Evolutionary conservation across 1,140 invertebrate species (phyloP), one percentile per base, ranked within the genome.

Genomic region (Drosophila parabipectinata): DNA sequence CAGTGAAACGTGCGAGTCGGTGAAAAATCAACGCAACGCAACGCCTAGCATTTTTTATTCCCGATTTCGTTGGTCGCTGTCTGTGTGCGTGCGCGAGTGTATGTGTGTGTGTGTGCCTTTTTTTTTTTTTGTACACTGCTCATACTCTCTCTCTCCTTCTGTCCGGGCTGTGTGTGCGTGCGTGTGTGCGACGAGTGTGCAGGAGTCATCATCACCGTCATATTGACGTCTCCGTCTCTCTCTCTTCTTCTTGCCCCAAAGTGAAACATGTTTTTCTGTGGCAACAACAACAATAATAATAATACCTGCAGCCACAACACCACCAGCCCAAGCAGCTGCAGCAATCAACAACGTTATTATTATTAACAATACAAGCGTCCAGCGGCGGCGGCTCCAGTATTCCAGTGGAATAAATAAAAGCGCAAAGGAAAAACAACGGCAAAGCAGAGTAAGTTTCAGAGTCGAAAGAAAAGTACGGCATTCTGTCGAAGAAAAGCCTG

Each of bases 221-320:
- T 71, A 72, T 59, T 50, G 56, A 47, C 48, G 39, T 59, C 30
- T 64, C 61, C 55, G 39, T 59, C 30, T 64, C 61, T 37, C 62
- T 69, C 57, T 67, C 64, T 67, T 59, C 28, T 50, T 58, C 60
- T 64, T 68, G 48, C 18, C 63, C 45, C 45, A 62, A 72, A 54
- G 69, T 72, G 69, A 72, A 72, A 72, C 69, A 72, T 72, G 66
- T 72, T 72, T 72, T 72, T 72, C 57, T 72, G 67, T 52, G 39
- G 56, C 57, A 73, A 39, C 66, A 54, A 41, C 69, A 54, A 14
- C 28, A 56, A 59, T 57, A 62, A 55, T 28, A 73, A 50, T 56
- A 54, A n/a, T 51, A 72, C 41, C 34, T 14, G 21, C 34, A 58
- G 15, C 59, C 32, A 12, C 54, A 14, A 26, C 10, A 44, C 5